Percentiles rank a stretch among this genome's conserved stretches.
Conservation (phyloP, 2,888 invertebrate genomes). For the Drosophila robusta region DNA sequence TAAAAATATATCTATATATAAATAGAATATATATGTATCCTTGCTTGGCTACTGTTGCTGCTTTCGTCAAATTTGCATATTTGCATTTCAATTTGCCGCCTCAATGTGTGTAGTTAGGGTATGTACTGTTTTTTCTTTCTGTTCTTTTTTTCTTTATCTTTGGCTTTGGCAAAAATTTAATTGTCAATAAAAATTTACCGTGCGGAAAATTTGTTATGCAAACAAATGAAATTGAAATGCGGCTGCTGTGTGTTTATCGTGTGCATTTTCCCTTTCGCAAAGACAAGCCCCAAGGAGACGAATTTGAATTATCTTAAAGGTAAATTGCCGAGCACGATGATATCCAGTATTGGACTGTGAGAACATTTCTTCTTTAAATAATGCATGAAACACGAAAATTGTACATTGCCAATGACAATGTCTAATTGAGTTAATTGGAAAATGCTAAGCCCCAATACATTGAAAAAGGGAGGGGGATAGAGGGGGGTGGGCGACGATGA, state of each 20-base stretch:
- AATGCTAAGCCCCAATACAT: constrained; percentile 11
- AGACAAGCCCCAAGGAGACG: constrained; percentile 21
- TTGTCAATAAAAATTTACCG: constrained; percentile 84
- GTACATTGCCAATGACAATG: constrained; percentile 43
- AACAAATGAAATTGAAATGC: constrained; percentile 80
- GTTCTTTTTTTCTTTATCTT: constrained; percentile 24
- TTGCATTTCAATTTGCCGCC: constrained; percentile 71
- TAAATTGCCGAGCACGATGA: constrained; percentile 18
- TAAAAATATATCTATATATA: constrained; percentile 4
- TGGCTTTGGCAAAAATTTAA: constrained; percentile 68
- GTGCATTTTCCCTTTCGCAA: constrained; percentile 45
- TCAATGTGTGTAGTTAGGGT: constrained; percentile 33
- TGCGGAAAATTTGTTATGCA: constrained; percentile 84
- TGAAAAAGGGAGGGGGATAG: background rate
- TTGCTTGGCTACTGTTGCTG: constrained; percentile 56
- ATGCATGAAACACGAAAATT: constrained; percentile 43
- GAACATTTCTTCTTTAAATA: constrained; percentile 54
- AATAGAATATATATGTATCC: constrained; percentile 25
- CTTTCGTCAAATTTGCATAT: constrained; percentile 70
- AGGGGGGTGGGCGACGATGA: background rate
- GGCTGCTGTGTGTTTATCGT: constrained; percentile 37
- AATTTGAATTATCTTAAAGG: constrained; percentile 47
- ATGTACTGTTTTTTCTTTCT: constrained; percentile 24
- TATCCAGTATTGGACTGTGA: constrained; percentile 31
- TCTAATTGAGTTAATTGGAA: constrained; percentile 71